Evolutionary conservation across 2,888 invertebrate species (phyloP).

Genomic region (Drosophila differens): DNA sequence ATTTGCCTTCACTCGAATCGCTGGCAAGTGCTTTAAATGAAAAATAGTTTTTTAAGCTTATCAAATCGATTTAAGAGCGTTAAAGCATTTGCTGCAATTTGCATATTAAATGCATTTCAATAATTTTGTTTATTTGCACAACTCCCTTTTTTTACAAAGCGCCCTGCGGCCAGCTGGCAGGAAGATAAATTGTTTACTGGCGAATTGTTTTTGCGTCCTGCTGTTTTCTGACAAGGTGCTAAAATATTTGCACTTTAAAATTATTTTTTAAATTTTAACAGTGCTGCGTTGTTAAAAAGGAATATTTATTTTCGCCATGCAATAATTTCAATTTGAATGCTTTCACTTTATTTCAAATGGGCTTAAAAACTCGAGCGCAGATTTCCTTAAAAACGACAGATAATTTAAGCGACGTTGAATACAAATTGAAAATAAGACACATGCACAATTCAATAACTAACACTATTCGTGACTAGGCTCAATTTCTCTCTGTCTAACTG

Average conservation of each 20-base stretch:
- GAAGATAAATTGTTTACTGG: slow-evolving; percentile 1
- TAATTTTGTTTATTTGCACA: neutral
- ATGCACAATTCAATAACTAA: neutral
- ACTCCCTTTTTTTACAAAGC: neutral
- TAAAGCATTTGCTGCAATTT: slow-evolving; percentile 11
- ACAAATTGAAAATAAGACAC: rapidly evolving
- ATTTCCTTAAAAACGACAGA: neutral
- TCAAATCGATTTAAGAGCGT: neutral
- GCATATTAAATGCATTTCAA: slow-evolving; percentile 20
- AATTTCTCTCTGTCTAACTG: neutral
- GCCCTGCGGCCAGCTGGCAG: neutral
- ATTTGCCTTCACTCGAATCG: neutral
- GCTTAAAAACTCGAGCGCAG: neutral
- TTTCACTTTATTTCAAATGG: neutral
- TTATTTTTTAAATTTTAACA: neutral
- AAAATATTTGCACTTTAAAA: neutral
- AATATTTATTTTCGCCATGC: neutral
- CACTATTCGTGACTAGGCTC: neutral
- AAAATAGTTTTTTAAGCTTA: neutral
- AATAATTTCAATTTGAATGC: neutral
- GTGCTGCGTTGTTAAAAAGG: neutral
- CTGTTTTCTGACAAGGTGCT: slow-evolving; percentile 9
- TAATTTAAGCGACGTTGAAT: neutral
- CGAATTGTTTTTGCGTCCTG: neutral
- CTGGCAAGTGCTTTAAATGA: neutral